phyloP scores from a whole-genome alignment of 2,797 vertebrate genomes.

The Leucoraja ocellata region DNA sequence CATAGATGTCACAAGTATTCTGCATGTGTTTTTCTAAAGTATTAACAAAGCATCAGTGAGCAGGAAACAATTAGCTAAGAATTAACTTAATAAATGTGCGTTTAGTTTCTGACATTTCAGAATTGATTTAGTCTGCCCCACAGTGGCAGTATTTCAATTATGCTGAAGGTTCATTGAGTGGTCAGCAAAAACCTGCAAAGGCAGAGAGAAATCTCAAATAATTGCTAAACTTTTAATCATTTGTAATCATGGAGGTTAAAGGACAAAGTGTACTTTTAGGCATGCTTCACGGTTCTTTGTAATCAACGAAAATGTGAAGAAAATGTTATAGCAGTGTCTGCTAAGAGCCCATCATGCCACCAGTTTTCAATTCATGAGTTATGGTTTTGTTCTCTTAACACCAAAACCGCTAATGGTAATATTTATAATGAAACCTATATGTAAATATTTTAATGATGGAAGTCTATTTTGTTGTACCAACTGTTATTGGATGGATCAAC shows the following conservation, averaged over 20 bases:
- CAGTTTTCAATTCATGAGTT: background rate
- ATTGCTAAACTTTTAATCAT: background rate
- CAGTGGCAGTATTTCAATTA: background rate
- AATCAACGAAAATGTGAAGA: background rate
- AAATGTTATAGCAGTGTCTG: background rate
- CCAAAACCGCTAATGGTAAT: background rate
- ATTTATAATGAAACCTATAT: background rate
- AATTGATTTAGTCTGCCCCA: background rate
- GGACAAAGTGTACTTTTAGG: background rate
- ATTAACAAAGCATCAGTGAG: slow-evolving; percentile 3
- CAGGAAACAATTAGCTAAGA: background rate
- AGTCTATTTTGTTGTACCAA: background rate
- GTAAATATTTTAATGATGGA: background rate
- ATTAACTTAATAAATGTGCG: background rate
- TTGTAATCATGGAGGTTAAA: background rate
- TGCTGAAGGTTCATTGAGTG: background rate
- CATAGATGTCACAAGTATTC: background rate
- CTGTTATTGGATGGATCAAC: background rate
- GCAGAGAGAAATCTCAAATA: background rate
- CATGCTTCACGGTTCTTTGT: background rate
- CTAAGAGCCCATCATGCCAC: background rate
- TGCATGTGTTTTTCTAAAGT: background rate
- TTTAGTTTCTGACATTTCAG: slow-evolving; percentile 20
- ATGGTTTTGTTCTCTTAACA: background rate
- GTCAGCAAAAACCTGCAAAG: background rate